Evolutionary conservation across 2,113 vertebrate genomes (phyloP), one percentile per base, ranked within the genome.

Genomic region (Cyprinodon brontotheroides): DNA sequence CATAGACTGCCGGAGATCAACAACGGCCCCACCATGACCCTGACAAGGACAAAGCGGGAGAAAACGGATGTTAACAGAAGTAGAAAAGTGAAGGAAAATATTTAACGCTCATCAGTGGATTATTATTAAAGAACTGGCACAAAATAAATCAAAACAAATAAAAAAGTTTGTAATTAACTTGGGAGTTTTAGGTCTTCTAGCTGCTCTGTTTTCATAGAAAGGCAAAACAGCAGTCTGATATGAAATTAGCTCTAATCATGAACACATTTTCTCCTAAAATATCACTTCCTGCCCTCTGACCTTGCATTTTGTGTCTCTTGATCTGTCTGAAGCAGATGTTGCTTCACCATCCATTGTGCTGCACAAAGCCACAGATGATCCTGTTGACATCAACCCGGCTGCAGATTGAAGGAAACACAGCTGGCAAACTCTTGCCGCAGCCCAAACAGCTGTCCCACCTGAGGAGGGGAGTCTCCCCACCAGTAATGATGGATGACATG

Each of bases 371-470:
- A 68, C 82, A 39, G 70, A 67, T 80, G 87, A 91, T 80, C 84
- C 72, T 66, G 77, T 85, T 60, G 77, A 68, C 71, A 66, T 40
- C 57, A 20, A 65, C 85, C 80, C 65, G 47, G 78, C 80, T 70
- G 81, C 88, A 93, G 88, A 92, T 91, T 90, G 87, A 87, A 60
- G 48, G 70, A 78, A 57, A 84, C 81, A 72, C 65, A 48, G 67
- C 75, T 79, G 87, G 77, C 87, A 81, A 75, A 68, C 63, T 20
- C 57, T 50, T 88, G 89, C 87, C 85, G 78, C 85, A 75, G 75
- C 65, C 76, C 82, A 86, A 87, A 85, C 89, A 93, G 89, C 89
- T 92, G 91, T 87, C 90, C 74, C 77, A 73, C 80, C 81, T 75
- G 86, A 87, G 87, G 87, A 84, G 79, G 82, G 75, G 74, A 76